These are phyloP conservation scores for Tenthredo livida DNA, from an alignment of 2,888 invertebrate genomes.

Conservation along the genomic window DNA sequence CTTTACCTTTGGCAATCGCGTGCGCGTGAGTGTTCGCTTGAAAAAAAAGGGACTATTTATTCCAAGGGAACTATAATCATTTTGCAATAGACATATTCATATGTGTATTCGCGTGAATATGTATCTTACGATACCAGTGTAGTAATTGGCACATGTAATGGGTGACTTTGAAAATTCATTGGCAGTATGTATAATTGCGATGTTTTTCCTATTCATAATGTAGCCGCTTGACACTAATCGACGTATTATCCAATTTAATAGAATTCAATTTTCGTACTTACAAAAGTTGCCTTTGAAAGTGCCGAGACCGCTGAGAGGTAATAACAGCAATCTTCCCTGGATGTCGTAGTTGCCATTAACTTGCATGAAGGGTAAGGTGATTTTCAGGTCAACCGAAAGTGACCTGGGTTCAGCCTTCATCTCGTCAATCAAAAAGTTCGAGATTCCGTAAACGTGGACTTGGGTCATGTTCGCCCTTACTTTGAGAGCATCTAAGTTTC, in stretches of 20 bases:
- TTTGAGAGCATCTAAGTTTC: constrained; percentile 85
- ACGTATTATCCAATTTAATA: background rate
- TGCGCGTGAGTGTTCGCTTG: constrained; percentile 82
- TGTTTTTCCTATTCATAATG: background rate
- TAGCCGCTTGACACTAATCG: background rate
- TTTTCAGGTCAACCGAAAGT: constrained; percentile 76
- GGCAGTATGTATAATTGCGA: background rate
- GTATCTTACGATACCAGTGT: background rate
- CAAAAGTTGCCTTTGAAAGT: constrained; percentile 81
- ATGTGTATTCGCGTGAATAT: background rate
- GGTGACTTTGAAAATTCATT: background rate
- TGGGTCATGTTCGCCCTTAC: constrained; percentile 86
- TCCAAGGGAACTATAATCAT: background rate
- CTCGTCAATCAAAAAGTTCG: constrained; percentile 83
- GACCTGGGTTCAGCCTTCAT: constrained; percentile 78
- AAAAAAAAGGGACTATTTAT: constrained; percentile 57
- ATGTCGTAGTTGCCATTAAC: constrained; percentile 80
- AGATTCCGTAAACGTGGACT: constrained; percentile 84
- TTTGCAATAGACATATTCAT: background rate
- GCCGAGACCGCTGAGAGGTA: constrained; percentile 80
- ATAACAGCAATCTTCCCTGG: constrained; percentile 78
- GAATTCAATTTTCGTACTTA: constrained; percentile 72
- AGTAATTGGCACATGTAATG: background rate
- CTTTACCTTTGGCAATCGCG: constrained; percentile 82
- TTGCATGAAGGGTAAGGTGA: constrained; percentile 78